phyloP scores from a whole-genome alignment of 2,888 invertebrate species.

The Eurytoma adleriae region DNA sequence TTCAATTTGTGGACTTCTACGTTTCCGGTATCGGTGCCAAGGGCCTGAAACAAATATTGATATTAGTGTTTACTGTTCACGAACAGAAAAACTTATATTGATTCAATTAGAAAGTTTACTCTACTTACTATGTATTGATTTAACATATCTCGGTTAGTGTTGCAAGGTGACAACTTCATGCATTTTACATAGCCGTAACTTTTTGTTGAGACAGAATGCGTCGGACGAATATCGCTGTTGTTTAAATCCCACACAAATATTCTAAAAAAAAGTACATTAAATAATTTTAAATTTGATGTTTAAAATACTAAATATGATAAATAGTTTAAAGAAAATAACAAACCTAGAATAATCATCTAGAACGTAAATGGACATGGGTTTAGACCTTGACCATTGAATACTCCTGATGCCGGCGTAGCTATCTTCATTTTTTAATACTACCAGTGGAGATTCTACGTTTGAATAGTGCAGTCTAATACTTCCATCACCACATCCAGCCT shows the following conservation, averaged over 20 bases:
- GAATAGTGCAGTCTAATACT: slow-evolving; percentile 77
- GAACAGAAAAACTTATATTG: not conserved
- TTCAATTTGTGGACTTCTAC: slow-evolving; percentile 77
- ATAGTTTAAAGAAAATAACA: slow-evolving; percentile 32
- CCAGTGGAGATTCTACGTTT: slow-evolving; percentile 75
- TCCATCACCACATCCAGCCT: slow-evolving; percentile 78
- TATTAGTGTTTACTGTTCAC: not conserved
- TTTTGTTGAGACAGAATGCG: slow-evolving; percentile 75
- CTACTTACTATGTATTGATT: slow-evolving; percentile 76
- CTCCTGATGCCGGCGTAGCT: slow-evolving; percentile 71
- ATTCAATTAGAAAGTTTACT: slow-evolving; percentile 9
- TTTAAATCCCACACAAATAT: slow-evolving; percentile 79
- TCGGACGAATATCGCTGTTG: slow-evolving; percentile 77
- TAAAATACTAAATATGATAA: slow-evolving; percentile 12
- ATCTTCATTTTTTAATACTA: slow-evolving; percentile 70
- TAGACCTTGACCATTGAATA: slow-evolving; percentile 78
- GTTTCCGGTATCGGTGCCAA: slow-evolving; percentile 75
- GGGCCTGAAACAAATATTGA: slow-evolving; percentile 72
- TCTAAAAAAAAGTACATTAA: slow-evolving; percentile 65
- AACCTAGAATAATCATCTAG: slow-evolving; percentile 75
- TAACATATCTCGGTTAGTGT: slow-evolving; percentile 66
- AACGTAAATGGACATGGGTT: slow-evolving; percentile 77
- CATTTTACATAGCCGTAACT: slow-evolving; percentile 72
- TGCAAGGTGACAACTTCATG: slow-evolving; percentile 75
- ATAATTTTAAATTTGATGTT: not conserved